phyloP scores from a whole-genome alignment of 2,888 invertebrate species.

The Tinea pellionella region DNA sequence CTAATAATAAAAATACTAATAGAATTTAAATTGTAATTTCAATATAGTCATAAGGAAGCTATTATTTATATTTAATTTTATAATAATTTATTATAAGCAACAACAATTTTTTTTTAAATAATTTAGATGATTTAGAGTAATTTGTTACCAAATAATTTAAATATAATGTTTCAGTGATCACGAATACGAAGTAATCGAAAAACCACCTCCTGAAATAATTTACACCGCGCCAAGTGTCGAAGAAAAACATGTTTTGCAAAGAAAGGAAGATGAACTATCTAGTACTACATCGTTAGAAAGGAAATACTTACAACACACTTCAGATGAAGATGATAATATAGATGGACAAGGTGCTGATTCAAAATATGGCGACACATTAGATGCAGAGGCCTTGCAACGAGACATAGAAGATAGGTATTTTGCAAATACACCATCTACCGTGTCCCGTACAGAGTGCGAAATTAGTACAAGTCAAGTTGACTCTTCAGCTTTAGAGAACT shows the following conservation, averaged over 20 bases:
- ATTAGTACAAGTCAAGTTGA: slow-evolving; percentile 76
- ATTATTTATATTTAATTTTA: no score
- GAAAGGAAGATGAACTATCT: slow-evolving; percentile 62
- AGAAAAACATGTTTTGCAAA: slow-evolving; percentile 39
- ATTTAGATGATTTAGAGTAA: no score
- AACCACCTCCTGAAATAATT: slow-evolving; percentile 65
- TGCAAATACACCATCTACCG: slow-evolving; percentile 67
- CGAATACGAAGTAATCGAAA: slow-evolving; percentile 91
- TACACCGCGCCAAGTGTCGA: slow-evolving; percentile 47
- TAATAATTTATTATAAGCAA: no score
- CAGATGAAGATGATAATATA: slow-evolving; percentile 53
- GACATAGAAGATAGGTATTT: slow-evolving; percentile 74
- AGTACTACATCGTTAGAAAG: slow-evolving; percentile 61
- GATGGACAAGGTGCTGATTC: slow-evolving; percentile 24
- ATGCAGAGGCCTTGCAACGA: slow-evolving; percentile 70
- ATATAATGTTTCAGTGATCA: slow-evolving; percentile 92
- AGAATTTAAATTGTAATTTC: no score
- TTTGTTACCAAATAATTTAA: no score
- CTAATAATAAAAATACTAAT: no score
- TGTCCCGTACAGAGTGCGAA: slow-evolving; percentile 73
- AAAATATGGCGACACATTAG: slow-evolving; percentile 41
- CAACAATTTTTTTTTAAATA: no score
- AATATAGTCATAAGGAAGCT: no score
- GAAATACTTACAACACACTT: slow-evolving; percentile 59
- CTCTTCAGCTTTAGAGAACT: slow-evolving; percentile 73